phyloP scores from a whole-genome alignment of 2,888 invertebrate species.

The Maniola hyperantus region DNA sequence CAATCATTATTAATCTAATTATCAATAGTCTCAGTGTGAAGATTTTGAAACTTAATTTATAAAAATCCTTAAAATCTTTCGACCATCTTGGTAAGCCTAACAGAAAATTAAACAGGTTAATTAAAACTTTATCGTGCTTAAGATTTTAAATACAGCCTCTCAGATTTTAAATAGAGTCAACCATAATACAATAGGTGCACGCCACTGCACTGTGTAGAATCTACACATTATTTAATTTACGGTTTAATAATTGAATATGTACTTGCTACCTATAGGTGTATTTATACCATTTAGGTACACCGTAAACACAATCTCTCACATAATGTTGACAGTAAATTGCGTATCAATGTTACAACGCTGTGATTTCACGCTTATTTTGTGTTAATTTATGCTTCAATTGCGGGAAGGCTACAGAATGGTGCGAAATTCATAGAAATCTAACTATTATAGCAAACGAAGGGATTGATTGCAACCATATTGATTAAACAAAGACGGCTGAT shows the following conservation, averaged over 20 bases:
- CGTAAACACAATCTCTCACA: constrained; percentile 31
- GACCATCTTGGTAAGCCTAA: no score
- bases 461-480: background rate
- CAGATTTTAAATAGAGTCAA: no score
- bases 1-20: no score
- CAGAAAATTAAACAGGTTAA: no score
- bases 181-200: no score
- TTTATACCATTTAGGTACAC: constrained; percentile 2
- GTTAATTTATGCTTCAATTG: constrained; percentile 54
- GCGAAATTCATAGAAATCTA: constrained; percentile 28
- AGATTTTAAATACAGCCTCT: no score
- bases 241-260: background rate
- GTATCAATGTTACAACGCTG: constrained; percentile 58
- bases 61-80: no score
- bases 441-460: constrained; percentile 3
- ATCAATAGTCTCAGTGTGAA: no score
- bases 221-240: no score
- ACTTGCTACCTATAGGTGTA: background rate
- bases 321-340: constrained; percentile 53
- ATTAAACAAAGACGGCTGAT: background rate
- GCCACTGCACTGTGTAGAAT: no score
- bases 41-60: no score
- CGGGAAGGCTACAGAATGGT: constrained; percentile 28
- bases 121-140: no score
- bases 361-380: constrained; percentile 58